phyloP scores from a whole-genome alignment of 2,113 vertebrate species.

The Anas platyrhynchos region DNA sequence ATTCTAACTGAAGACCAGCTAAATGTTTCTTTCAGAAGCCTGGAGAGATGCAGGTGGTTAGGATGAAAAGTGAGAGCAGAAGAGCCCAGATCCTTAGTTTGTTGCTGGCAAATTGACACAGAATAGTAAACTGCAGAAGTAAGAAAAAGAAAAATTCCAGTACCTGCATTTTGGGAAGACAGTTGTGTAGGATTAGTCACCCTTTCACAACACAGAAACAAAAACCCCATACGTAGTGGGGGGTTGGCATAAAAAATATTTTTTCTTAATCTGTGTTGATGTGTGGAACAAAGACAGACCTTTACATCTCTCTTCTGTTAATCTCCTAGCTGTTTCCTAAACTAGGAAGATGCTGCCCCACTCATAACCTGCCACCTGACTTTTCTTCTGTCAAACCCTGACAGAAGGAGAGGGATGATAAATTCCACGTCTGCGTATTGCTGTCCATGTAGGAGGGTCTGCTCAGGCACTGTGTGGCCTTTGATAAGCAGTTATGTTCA shows the following conservation, averaged over 20 bases:
- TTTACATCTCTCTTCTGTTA: not conserved
- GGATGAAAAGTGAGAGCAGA: not conserved
- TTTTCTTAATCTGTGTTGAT: not conserved
- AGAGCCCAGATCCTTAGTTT: not conserved
- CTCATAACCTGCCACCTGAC: not conserved
- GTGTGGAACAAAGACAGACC: not conserved
- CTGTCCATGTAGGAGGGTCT: not conserved
- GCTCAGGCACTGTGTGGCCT: not conserved
- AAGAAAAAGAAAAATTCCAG: not conserved
- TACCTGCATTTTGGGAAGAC: not conserved
- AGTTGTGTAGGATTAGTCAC: not conserved
- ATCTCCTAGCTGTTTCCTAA: not conserved
- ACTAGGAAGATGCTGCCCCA: not conserved
- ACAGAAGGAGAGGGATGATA: not conserved
- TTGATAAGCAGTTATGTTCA: not conserved
- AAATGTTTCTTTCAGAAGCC: not conserved
- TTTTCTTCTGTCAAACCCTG: not conserved
- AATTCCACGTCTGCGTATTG: not conserved
- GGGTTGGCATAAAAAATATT: not conserved
- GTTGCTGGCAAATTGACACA: not conserved
- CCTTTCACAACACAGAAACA: not conserved
- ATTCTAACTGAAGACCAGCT: not conserved
- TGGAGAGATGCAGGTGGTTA: not conserved
- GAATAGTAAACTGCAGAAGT: not conserved
- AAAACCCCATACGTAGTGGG: not conserved